These are phyloP conservation scores for Colostygia pectinataria DNA, from an alignment of 2,888 invertebrate genomes.

Conservation along the genomic window DNA sequence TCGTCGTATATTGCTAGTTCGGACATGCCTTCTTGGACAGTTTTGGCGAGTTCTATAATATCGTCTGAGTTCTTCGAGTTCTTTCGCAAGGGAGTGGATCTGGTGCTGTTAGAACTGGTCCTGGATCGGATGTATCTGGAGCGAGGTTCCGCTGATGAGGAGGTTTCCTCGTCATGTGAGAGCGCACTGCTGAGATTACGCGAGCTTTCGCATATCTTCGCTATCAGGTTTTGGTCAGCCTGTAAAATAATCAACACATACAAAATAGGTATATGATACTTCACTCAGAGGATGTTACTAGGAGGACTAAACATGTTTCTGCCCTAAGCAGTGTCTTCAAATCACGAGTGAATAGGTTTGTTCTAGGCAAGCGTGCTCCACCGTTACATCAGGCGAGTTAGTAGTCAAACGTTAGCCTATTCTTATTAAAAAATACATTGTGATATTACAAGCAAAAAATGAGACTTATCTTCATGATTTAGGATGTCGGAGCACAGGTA, in stretches of 20 bases:
- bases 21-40: conserved; percentile 82
- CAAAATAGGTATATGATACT: too few species aligned
- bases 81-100: conserved; percentile 62
- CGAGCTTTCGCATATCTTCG: conserved; percentile 67
- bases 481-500: too few species aligned
- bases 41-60: conserved; percentile 77
- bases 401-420: too few species aligned
- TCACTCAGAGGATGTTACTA: too few species aligned
- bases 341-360: too few species aligned
- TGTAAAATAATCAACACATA: conserved; percentile 37
- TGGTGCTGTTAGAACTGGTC: conserved; percentile 56
- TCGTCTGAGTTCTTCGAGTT: conserved; percentile 68
- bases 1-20: conserved; percentile 69
- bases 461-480: too few species aligned
- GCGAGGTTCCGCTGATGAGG: conserved; percentile 64
- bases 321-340: too few species aligned
- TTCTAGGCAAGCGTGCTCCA: too few species aligned
- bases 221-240: conserved; percentile 61
- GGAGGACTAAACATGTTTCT: too few species aligned
- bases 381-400: too few species aligned
- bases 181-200: conserved; percentile 66
- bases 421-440: too few species aligned
- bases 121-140: conserved; percentile 60
- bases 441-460: too few species aligned
- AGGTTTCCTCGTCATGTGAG: conserved; percentile 70